phyloP scores from a whole-genome alignment of 37 sponge, comb jelly and placozoan species.

The Ianthella basta region DNA sequence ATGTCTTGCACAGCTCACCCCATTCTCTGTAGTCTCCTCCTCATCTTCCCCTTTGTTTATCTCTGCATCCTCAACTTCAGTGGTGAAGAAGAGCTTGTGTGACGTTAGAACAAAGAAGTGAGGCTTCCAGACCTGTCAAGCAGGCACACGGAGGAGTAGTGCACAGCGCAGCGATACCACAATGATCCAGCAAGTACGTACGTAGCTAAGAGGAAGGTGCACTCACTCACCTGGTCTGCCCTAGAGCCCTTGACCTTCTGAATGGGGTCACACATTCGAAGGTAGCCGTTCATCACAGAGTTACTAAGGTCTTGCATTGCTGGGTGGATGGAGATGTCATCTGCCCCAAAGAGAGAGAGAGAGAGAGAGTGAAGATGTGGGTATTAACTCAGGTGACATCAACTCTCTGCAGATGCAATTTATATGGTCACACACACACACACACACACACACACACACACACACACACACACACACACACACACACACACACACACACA shows the following conservation, averaged over 20 bases:
- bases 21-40: slow-evolving; percentile 49
- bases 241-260: slow-evolving; percentile 64
- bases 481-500: not conserved
- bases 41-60: slow-evolving; percentile 37
- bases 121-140: slow-evolving; percentile 66
- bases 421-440: not conserved
- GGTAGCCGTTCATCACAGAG: slow-evolving; percentile 79
- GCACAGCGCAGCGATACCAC: too few relatives aligned
- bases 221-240: too few relatives aligned
- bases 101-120: slow-evolving; percentile 90
- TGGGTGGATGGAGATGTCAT: slow-evolving; percentile 18
- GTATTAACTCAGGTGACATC: not conserved
- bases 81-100: slow-evolving; percentile 78
- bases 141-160: not conserved
- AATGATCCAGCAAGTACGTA: too few relatives aligned
- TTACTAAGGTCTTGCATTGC: slow-evolving; percentile 70
- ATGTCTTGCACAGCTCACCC: not conserved
- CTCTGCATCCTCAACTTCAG: slow-evolving; percentile 81
- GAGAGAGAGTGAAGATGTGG: not conserved
- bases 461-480: not conserved
- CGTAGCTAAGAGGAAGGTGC: too few relatives aligned
- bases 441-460: not conserved
- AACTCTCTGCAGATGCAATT: too few relatives aligned
- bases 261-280: slow-evolving; percentile 88
- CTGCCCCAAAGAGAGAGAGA: not conserved